Evolutionary conservation across 2,888 invertebrate species (phyloP), one percentile per base, ranked within the genome.

Genomic region (Phaonia tiefii): DNA sequence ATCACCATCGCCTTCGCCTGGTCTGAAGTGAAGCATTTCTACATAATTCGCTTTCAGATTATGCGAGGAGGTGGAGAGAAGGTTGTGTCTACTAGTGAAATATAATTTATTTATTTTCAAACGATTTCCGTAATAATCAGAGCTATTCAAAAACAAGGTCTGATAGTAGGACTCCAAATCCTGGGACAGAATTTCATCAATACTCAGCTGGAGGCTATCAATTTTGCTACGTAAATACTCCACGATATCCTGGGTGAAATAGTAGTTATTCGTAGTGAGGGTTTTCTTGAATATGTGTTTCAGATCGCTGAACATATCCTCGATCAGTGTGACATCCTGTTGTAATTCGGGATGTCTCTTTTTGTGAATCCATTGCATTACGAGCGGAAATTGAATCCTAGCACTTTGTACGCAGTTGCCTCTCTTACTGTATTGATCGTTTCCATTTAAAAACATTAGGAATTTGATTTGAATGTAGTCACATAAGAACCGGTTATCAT

Each of bases 101-200:
- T 63, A 20, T 10, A 63, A 63, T 11, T 17, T n/a, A 1, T 39
- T 11, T n/a, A 63, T 13, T 22, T 39, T 10, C 22, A 63, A 22
- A 42, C 63, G 63, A 42, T 63, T 63, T n/a, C 63, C 63, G 22
- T 42, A 63, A 4, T 63, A 42, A 1, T 63, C 63, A 1, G 63
- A n/a, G 42, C 20, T 20, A 10, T 22, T 11, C 3, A 63, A 42
- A 11, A 20, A 1, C 13, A 63, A 42, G 0, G 1, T 2, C 11
- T 20, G 20, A 63, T 63, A 63, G 42, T 42, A 63, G 5, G 4
- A 17, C 11, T 63, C 63, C 42, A 63, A 11, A 2, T 42, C 63
- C 13, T 22, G 3, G 11, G 63, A 0, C 0, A 39, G 22, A 1
- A 39, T 42, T 2, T 39, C 42, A 20, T 39, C 17, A 13, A 63